phyloP scores from a whole-genome alignment of 2,888 invertebrate species.

The Lepidochrysops patricia region DNA sequence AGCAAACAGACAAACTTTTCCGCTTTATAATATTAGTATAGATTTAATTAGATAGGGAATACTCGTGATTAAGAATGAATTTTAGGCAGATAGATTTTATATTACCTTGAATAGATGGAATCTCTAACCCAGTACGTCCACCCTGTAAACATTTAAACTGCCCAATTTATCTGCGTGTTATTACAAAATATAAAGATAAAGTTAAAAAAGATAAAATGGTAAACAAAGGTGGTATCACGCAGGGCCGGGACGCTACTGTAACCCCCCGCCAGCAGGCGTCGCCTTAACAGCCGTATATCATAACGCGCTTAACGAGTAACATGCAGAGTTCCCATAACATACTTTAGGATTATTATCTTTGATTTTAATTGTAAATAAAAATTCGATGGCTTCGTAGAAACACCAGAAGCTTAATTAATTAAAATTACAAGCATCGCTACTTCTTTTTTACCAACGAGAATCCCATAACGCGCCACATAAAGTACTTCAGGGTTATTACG shows the following conservation, averaged over 20 bases:
- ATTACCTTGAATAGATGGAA: not conserved
- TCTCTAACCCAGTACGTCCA: not conserved
- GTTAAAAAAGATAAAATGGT: slow-evolving; percentile 26
- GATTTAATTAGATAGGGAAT: too few relatives aligned
- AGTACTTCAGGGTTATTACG: too few relatives aligned
- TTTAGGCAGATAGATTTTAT: not conserved
- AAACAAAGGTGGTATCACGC: slow-evolving; percentile 43
- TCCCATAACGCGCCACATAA: too few relatives aligned
- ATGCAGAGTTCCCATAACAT: slow-evolving; percentile 28
- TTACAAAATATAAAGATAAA: slow-evolving; percentile 2
- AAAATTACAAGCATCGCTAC: too few relatives aligned
- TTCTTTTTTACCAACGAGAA: too few relatives aligned
- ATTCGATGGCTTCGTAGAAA: not conserved
- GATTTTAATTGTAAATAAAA: slow-evolving; percentile 30
- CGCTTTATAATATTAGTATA: too few relatives aligned
- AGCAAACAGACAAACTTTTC: too few relatives aligned
- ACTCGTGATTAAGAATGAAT: too few relatives aligned
- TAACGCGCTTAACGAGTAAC: slow-evolving; percentile 26
- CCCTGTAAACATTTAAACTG: not conserved
- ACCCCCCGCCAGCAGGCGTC: slow-evolving; percentile 57
- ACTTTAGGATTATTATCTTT: slow-evolving; percentile 34
- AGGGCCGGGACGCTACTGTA: slow-evolving; percentile 62
- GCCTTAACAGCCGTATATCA: slow-evolving; percentile 33
- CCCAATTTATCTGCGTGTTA: not conserved
- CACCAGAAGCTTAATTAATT: slow-evolving; percentile 7